phyloP scores from a whole-genome alignment of 35 echinoderm and acorn worm species.

The Ophiothrix spiculata region DNA sequence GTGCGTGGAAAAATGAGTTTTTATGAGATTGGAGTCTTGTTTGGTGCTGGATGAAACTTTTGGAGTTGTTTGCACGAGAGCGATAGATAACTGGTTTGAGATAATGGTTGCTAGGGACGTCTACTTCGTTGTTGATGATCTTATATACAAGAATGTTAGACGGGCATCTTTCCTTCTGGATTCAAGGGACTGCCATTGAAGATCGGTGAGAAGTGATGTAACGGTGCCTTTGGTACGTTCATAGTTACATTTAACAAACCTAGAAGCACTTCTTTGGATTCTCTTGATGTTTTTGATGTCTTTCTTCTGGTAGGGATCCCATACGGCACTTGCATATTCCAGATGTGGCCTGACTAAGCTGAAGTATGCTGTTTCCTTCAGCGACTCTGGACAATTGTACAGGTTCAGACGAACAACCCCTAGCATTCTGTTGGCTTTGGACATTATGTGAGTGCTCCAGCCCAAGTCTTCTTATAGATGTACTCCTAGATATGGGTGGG shows the following conservation, averaged over 20 bases:
- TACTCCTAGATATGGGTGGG: slow-evolving; percentile 23
- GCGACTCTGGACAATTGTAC: slow-evolving; percentile 19
- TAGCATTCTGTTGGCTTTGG: slow-evolving; percentile 22
- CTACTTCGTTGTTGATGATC: no score
- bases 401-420: slow-evolving; percentile 28
- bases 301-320: neutral
- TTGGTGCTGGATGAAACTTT: no score
- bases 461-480: slow-evolving; percentile 18
- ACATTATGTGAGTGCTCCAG: slow-evolving; percentile 16
- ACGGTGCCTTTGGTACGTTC: slow-evolving; percentile 1
- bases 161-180: no score
- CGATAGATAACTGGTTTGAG: no score
- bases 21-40: no score
- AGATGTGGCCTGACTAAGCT: slow-evolving; percentile 27
- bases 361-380: neutral
- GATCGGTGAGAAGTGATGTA: slow-evolving; percentile 6
- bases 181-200: slow-evolving; percentile 25
- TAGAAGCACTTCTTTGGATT: neutral
- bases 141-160: no score
- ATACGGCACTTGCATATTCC: neutral
- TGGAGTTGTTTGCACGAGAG: no score
- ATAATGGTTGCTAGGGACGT: no score
- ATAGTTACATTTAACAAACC: slow-evolving; percentile 1
- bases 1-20: no score
- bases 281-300: neutral